Evolutionary conservation across 2,888 invertebrate species (phyloP).

Genomic region (Heliconius ismenius): DNA sequence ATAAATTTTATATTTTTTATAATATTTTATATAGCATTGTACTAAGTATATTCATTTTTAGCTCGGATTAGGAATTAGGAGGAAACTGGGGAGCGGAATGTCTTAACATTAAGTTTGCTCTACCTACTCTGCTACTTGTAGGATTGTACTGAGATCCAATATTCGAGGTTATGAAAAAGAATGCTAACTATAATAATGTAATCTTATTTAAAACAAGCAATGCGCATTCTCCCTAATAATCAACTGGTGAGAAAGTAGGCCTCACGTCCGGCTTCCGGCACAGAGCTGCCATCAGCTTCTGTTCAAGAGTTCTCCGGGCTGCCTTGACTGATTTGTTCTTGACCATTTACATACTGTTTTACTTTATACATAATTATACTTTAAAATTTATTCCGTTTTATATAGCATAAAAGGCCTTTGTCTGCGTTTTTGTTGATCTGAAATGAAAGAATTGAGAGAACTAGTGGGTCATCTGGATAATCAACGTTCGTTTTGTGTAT

Average conservation of each 20-base stretch:
- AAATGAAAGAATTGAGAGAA: conserved; percentile 17
- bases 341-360: conserved; percentile 41
- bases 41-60: too few species aligned
- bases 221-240: conserved; percentile 40
- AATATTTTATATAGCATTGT: background rate
- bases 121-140: too few species aligned
- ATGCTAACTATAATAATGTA: too few species aligned
- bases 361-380: conserved; percentile 19
- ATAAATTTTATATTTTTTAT: too few species aligned
- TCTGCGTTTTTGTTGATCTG: background rate
- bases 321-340: conserved; percentile 46
- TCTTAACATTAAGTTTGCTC: too few species aligned
- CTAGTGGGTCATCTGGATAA: conserved; percentile 13
- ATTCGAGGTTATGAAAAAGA: too few species aligned
- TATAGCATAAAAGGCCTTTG: conserved; percentile 18
- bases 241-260: conserved; percentile 68
- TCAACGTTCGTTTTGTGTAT: conserved; percentile 1
- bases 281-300: conserved; percentile 62
- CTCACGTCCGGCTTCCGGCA: conserved; percentile 60
- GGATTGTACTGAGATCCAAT: too few species aligned
- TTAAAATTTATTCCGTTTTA: background rate
- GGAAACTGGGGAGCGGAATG: too few species aligned
- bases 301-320: conserved; percentile 54
- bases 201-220: background rate
- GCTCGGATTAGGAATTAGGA: too few species aligned